Evolutionary conservation across 2,113 vertebrate species (phyloP), one percentile per base, ranked within the genome.

Genomic region (Pituophis catenifer): DNA sequence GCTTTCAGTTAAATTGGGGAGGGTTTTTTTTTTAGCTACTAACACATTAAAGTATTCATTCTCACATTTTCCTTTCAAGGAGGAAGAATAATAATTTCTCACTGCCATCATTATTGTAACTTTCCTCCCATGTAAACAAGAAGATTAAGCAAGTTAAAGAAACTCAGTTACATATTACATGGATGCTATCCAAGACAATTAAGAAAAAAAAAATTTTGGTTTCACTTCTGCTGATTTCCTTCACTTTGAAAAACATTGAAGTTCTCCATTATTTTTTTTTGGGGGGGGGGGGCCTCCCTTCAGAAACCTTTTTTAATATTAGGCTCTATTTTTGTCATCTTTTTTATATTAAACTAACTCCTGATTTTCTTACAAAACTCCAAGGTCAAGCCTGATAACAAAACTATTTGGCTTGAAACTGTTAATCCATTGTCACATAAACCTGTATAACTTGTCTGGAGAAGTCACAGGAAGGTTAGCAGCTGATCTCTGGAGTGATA

Each of bases 381-480:
- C 86, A 89, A 92, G 92, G 52, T 89, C 87, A 81, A 12, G 53
- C 12, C 29, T 92, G 33, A 92, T 92, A 57, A 48, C 38, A 86
- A 87, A 62, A 26, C 26, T 55, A 38, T 92, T 65, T 70, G n/a
- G 50, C 17, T 33, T 92, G 92, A 81, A 33, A 44, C 89, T 58
- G n/a, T 29, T 54, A 53, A 19, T 26, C 87, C 62, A 57, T 92
- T 38, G 75, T 75, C 44, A 8, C 15, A 55, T 92, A 93, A 89
- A 93, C 92, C 88, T 90, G 92, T 86, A 93, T 90, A 93, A 93
- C 92, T 33, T 93, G 92, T 50, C 65, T 55, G 58, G 54, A 58
- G 89, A 90, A 93, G 92, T 93, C 88, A 33, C 19, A 81, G 26
- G 53, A 90, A 93, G 88, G 88, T 90, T 62, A 93, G 57, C 3